A percentile compares a stretch with the other conserved stretches of the same genome.
Conservation (phyloP, 2,113 vertebrate species). For the Strix uralensis region DNA sequence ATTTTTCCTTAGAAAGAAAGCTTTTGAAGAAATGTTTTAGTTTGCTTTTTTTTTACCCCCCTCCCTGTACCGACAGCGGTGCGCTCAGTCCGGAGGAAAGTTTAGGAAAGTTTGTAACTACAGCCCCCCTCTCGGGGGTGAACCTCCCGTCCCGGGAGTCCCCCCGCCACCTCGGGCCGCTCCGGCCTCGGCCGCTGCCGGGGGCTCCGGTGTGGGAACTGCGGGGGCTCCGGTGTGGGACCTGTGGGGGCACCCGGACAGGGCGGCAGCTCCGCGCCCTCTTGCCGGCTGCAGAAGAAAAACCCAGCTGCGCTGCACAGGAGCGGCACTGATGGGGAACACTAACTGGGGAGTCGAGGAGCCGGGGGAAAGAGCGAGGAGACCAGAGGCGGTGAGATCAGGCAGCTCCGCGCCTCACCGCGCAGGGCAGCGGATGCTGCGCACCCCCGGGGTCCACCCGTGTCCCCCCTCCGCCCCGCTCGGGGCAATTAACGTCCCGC, state of each 20-base stretch:
- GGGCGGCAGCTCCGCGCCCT: background rate
- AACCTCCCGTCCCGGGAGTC: rapidly evolving
- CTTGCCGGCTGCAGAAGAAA: background rate
- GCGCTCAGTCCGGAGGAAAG: background rate
- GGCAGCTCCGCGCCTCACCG: background rate
- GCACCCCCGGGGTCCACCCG: background rate
- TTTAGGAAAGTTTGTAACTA: background rate
- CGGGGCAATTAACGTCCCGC: background rate
- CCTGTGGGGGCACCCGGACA: too few relatives aligned
- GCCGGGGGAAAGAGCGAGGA: background rate
- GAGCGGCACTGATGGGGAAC: background rate
- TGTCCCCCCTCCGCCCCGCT: background rate
- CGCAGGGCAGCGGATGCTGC: background rate
- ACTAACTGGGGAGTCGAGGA: rapidly evolving
- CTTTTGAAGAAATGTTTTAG: background rate
- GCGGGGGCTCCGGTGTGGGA: background rate
- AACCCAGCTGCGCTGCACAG: background rate
- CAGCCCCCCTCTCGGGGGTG: background rate
- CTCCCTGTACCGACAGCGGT: too few relatives aligned
- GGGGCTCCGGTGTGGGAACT: background rate
- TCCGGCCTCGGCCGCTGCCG: background rate
- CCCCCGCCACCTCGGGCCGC: background rate
- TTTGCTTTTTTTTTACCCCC: background rate
- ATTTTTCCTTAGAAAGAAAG: background rate
- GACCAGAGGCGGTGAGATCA: background rate